Conservation (phyloP, 2,888 invertebrate species). For the Drosophila nigritarsus region DNA sequence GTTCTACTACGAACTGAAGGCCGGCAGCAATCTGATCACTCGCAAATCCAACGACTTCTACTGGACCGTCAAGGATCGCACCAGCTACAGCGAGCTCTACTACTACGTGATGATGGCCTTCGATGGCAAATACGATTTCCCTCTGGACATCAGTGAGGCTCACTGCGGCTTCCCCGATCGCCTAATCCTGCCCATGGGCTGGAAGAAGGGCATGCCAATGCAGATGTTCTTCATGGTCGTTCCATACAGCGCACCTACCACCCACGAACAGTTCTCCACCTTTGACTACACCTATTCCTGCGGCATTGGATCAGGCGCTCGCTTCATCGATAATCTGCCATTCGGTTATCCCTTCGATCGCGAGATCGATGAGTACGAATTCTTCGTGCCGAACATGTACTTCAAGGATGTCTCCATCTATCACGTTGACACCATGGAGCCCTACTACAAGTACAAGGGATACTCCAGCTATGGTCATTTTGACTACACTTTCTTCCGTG, state of each 20-base stretch:
- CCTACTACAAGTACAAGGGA: slow-evolving; percentile 67
- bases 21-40: slow-evolving; percentile 85
- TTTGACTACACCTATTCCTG: slow-evolving; percentile 86
- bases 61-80: slow-evolving; percentile 87
- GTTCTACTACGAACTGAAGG: slow-evolving; percentile 87
- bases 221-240: slow-evolving; percentile 87
- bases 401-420: slow-evolving; percentile 88
- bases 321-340: slow-evolving; percentile 87
- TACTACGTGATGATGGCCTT: slow-evolving; percentile 85
- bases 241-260: slow-evolving; percentile 83
- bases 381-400: slow-evolving; percentile 89
- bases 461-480: slow-evolving; percentile 77
- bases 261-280: slow-evolving; percentile 83
- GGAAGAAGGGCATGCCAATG: slow-evolving; percentile 87
- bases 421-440: slow-evolving; percentile 86
- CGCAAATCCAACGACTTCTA: slow-evolving; percentile 79
- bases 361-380: slow-evolving; percentile 87
- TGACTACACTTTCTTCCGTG: slow-evolving; percentile 74
- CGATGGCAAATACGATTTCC: slow-evolving; percentile 85
- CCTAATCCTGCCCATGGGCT: slow-evolving; percentile 88
- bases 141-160: slow-evolving; percentile 85
- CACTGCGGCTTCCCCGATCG: slow-evolving; percentile 88
- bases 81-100: slow-evolving; percentile 84
- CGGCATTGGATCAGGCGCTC: slow-evolving; percentile 86
- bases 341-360: slow-evolving; percentile 92